These are phyloP conservation scores for Enteromius viviparus DNA, from an alignment of 2,797 vertebrate genomes.

Conservation along the genomic window DNA sequence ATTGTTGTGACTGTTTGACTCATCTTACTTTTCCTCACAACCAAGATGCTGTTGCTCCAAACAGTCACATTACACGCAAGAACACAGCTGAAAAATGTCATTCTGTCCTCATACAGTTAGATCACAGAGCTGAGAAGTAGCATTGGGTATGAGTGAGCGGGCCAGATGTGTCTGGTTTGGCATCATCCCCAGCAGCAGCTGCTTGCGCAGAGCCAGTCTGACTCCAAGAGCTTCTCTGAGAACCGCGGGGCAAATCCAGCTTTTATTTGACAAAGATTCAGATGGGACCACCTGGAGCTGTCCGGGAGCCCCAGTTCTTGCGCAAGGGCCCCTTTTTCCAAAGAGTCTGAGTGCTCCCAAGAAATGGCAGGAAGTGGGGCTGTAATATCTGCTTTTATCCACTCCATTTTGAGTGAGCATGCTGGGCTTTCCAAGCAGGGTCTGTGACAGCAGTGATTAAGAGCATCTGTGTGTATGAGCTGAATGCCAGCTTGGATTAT, in stretches of 20 bases:
- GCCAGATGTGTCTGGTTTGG: conserved; percentile 36
- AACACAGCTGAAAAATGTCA: conserved; percentile 14
- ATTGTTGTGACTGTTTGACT: conserved; percentile 5
- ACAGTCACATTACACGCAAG: not conserved
- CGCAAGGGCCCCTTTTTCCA: conserved; percentile 1
- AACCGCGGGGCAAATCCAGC: not conserved
- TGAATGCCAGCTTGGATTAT: conserved; percentile 36
- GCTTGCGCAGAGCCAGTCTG: conserved; percentile 9
- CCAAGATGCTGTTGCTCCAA: not conserved
- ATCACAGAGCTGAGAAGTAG: conserved; percentile 3
- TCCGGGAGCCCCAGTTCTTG: conserved; percentile 8
- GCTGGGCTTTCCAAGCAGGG: conserved; percentile 27
- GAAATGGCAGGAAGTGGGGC: conserved; percentile 27
- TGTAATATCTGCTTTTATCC: conserved; percentile 44
- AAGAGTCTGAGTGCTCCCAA: conserved; percentile 9
- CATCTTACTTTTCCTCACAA: not conserved
- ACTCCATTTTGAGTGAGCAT: conserved; percentile 33
- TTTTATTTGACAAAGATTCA: conserved; percentile 37
- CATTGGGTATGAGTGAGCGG: not conserved
- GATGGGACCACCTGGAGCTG: conserved; percentile 40
- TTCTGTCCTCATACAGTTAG: conserved; percentile 18
- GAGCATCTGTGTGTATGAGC: conserved; percentile 51
- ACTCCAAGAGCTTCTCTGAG: conserved; percentile 10
- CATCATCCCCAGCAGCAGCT: conserved; percentile 43
- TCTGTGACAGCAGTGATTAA: conserved; percentile 41